Conservation (phyloP, 1,140 invertebrate species). For the Hestina assimilis region DNA sequence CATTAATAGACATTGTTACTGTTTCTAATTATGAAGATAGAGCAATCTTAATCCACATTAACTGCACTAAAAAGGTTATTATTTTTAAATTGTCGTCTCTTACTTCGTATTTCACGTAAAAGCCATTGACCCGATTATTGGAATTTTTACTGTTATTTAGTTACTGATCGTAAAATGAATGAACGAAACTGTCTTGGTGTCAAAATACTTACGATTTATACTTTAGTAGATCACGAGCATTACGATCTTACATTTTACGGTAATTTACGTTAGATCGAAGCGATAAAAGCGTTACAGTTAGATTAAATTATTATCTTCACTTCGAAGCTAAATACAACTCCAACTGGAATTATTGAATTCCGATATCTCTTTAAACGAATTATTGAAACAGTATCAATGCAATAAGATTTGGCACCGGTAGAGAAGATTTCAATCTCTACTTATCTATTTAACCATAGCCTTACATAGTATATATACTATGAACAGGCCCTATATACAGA, state of each 20-base stretch:
- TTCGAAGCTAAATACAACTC: conserved; percentile 12
- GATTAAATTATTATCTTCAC: conserved; percentile 17
- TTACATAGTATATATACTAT: no score
- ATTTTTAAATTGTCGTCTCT: background rate
- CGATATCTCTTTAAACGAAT: no score
- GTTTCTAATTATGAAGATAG: background rate
- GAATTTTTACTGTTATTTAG: conserved; percentile 16
- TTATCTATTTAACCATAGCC: no score
- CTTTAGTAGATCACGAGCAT: conserved; percentile 7
- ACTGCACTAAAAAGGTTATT: background rate
- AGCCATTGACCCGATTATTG: conserved; percentile 15
- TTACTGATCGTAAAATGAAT: conserved; percentile 5
- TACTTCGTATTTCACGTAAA: conserved; percentile 2
- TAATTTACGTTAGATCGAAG: conserved; percentile 32
- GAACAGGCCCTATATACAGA: no score
- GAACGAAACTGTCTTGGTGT: background rate
- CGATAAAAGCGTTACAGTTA: conserved; percentile 4
- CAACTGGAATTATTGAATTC: no score
- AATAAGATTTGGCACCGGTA: no score
- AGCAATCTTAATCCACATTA: no score
- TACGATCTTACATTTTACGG: conserved; percentile 28
- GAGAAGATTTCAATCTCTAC: no score
- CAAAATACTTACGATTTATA: background rate
- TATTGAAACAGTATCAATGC: no score
- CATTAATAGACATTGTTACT: conserved; percentile 14